A percentile compares a stretch with the other conserved stretches of the same genome.
Evolutionary conservation across 2,113 vertebrate genomes (phyloP).

Genomic region (Peromyscus californicus): DNA sequence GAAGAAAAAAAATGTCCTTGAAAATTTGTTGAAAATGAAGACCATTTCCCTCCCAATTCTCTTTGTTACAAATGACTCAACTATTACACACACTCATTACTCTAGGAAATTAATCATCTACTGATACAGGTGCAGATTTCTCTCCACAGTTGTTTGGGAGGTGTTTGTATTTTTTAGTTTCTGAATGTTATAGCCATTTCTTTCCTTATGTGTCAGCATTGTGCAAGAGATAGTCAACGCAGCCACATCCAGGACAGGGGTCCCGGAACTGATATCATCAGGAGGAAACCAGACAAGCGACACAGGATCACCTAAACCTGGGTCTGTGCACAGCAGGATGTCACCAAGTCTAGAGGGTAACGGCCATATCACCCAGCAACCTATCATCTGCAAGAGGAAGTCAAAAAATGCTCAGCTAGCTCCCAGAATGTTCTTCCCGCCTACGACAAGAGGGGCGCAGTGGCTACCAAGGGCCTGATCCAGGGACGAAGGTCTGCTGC

Average conservation of each 20-base stretch:
- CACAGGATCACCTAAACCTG: background rate
- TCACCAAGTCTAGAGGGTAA: background rate
- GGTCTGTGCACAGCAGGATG: background rate
- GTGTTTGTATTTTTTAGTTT: background rate
- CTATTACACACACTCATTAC: background rate
- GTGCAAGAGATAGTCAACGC: background rate
- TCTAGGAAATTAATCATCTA: background rate
- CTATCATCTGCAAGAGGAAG: background rate
- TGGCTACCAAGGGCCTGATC: background rate
- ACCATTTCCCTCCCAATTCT: background rate
- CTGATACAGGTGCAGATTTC: background rate
- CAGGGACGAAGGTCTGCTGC: background rate
- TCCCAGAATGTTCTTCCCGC: background rate
- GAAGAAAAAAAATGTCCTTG: background rate
- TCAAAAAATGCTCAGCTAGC: background rate
- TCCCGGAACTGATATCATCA: background rate
- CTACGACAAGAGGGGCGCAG: background rate
- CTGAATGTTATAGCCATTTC: too few relatives aligned
- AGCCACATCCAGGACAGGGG: background rate
- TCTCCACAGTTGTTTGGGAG: background rate
- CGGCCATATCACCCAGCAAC: background rate
- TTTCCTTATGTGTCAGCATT: background rate
- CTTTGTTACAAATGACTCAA: background rate
- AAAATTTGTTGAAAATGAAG: background rate
- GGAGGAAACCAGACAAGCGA: background rate